Evolutionary conservation across 1,140 invertebrate genomes (phyloP).

Genomic region (Heliothis subflexa): DNA sequence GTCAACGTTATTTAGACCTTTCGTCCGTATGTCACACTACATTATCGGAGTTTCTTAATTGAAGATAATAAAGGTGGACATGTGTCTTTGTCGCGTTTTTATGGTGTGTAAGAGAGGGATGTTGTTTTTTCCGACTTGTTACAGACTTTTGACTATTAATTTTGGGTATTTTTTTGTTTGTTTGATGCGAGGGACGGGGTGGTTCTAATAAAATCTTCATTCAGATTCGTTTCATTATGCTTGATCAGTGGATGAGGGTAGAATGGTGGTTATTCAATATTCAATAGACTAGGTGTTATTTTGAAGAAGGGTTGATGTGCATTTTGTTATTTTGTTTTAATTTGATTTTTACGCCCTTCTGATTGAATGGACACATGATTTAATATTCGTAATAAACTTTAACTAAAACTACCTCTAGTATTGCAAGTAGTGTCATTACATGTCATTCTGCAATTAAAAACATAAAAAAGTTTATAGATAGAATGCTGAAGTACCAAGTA

Average conservation of each 20-base stretch:
- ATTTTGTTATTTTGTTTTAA: not conserved
- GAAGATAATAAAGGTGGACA: constrained; percentile 83
- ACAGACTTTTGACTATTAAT: constrained; percentile 75
- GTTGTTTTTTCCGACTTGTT: constrained; percentile 78
- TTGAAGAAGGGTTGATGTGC: not conserved
- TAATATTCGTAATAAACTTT: not conserved
- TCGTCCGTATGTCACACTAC: constrained; percentile 76
- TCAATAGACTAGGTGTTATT: not conserved
- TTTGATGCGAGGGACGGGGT: constrained; percentile 9
- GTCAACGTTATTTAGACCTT: constrained; percentile 53
- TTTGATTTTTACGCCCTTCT: not conserved
- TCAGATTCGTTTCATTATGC: constrained; percentile 10
- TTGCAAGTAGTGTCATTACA: too few relatives aligned
- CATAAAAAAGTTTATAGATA: too few relatives aligned
- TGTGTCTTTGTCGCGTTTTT: constrained; percentile 84
- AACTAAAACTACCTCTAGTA: too few relatives aligned
- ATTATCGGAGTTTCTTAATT: constrained; percentile 83
- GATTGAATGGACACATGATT: not conserved
- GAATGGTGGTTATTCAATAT: not conserved
- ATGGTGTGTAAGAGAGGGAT: constrained; percentile 76
- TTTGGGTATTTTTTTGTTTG: constrained; percentile 60
- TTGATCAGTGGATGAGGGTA: not conserved
- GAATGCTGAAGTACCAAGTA: not conserved
- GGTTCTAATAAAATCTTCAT: constrained; percentile 3
- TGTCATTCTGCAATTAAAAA: too few relatives aligned